Conservation (phyloP, 2,113 vertebrate species). For the Pseudopodoces humilis region DNA sequence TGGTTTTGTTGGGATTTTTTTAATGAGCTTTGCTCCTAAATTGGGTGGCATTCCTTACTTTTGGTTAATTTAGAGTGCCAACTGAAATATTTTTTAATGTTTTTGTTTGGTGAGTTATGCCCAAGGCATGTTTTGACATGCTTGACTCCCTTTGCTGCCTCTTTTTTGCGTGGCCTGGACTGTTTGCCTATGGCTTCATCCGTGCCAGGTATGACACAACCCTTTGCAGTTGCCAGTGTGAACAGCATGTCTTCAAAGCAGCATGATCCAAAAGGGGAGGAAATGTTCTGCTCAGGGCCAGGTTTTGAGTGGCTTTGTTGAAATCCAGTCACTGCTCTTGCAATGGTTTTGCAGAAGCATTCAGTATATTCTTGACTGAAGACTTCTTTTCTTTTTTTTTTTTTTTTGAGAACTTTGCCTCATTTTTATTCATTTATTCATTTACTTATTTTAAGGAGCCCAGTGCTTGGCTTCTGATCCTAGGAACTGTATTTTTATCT, state of each 20-base stretch:
- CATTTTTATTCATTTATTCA: neutral
- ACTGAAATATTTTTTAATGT: neutral
- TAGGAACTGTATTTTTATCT: neutral
- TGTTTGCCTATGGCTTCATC: neutral
- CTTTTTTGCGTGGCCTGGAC: neutral
- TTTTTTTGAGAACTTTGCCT: neutral
- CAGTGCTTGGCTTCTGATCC: neutral
- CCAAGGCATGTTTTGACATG: neutral
- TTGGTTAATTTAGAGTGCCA: neutral
- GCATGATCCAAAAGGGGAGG: neutral
- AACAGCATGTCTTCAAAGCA: neutral
- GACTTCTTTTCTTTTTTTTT: neutral
- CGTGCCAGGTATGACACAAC: slow-evolving; percentile 47
- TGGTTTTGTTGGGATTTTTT: neutral
- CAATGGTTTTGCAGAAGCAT: neutral
- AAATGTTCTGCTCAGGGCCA: neutral
- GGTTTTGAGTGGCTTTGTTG: neutral
- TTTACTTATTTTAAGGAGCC: neutral
- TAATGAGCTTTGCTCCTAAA: neutral
- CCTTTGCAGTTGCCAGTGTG: neutral
- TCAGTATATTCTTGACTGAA: neutral
- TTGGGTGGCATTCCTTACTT: neutral
- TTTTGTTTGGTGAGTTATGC: neutral
- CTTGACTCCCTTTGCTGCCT: neutral
- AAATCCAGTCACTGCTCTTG: neutral